Evolutionary conservation across 2,113 vertebrate species (phyloP).

Genomic region (Mastomys coucha): DNA sequence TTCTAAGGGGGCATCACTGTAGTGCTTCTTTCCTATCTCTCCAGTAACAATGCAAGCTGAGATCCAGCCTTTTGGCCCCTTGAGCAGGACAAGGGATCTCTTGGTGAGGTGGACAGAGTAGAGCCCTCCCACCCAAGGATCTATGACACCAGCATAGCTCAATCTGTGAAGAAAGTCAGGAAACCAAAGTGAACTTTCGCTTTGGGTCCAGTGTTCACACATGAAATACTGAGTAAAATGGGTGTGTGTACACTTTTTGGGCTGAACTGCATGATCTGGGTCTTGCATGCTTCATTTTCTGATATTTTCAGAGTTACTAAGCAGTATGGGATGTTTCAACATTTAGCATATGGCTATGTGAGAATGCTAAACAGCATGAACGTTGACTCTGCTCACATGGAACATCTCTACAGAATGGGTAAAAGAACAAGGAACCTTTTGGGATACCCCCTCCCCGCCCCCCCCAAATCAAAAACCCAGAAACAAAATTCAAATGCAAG

Average conservation of each 20-base stretch:
- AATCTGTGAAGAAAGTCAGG: not conserved
- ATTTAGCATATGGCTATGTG: not conserved
- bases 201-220: not conserved
- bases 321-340: not conserved
- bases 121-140: not conserved
- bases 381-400: not conserved
- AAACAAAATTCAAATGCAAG: slow-evolving; percentile 6
- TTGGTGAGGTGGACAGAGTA: not conserved
- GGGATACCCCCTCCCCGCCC: not conserved
- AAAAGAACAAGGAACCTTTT: not conserved
- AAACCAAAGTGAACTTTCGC: not conserved
- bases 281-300: not conserved
- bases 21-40: not conserved
- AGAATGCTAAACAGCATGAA: not conserved
- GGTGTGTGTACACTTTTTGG: not conserved
- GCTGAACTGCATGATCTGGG: not conserved
- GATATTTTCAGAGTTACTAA: slow-evolving; percentile 11
- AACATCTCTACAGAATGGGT: not conserved
- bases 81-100: not conserved
- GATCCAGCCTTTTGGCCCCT: too few relatives aligned
- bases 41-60: not conserved
- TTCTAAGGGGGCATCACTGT: not conserved
- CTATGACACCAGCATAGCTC: not conserved
- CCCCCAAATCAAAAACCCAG: too few relatives aligned
- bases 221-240: not conserved